These are phyloP conservation scores for Phaethon lepturus DNA, from an alignment of 2,113 vertebrate genomes.

Conservation along the genomic window DNA sequence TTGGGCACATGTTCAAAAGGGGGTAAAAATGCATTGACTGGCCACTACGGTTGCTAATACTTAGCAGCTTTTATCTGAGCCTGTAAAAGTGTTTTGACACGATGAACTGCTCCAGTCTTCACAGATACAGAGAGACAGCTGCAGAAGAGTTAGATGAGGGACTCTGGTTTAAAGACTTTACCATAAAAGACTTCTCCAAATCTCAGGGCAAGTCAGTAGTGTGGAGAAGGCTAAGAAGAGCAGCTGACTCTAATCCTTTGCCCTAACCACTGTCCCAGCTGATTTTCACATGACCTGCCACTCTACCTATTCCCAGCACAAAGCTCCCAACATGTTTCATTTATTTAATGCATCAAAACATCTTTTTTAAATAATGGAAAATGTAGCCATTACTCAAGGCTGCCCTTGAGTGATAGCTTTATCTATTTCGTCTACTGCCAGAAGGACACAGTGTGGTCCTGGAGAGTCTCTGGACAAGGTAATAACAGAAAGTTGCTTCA, in stretches of 20 bases:
- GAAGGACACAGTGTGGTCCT: neutral
- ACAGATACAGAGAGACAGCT: neutral
- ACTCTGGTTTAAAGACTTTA: neutral
- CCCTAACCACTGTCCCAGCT: neutral
- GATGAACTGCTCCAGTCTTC: neutral
- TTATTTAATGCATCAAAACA: neutral
- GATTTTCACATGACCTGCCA: neutral
- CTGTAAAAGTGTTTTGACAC: neutral
- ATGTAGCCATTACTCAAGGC: neutral
- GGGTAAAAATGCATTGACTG: neutral
- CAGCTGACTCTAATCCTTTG: neutral
- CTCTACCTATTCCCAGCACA: neutral
- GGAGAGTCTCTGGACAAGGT: conserved; percentile 18
- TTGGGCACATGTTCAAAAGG: neutral
- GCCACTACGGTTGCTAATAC: neutral
- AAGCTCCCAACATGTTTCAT: neutral
- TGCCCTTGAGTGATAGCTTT: conserved; percentile 45
- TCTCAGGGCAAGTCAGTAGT: neutral
- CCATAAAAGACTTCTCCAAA: neutral
- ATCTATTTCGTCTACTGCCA: conserved; percentile 34
- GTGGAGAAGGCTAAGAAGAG: neutral
- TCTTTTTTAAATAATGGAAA: neutral
- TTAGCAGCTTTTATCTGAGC: neutral
- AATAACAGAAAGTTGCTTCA: conserved; percentile 23
- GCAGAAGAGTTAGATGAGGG: neutral